Percentiles rank a stretch among this genome's conserved stretches.
phyloP scores from a whole-genome alignment of 2,888 invertebrate genomes.

The Maniola hyperantus region DNA sequence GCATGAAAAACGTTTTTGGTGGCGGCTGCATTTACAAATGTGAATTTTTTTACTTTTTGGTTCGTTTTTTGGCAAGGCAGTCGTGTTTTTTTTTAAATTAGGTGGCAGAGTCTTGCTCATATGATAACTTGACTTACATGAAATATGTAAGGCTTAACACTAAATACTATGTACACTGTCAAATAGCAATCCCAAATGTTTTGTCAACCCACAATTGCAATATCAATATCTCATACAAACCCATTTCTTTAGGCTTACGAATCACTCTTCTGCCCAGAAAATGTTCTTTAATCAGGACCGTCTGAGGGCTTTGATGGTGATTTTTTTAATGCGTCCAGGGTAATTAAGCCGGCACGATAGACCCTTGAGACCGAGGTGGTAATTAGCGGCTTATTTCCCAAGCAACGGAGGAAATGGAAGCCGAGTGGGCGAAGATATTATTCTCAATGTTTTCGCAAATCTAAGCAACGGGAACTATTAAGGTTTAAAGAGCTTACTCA shows the following conservation, averaged over 20 bases:
- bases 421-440: conserved; percentile 14
- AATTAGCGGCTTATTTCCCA: conserved; percentile 26
- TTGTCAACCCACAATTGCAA: neutral
- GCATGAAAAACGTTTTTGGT: too few relatives aligned
- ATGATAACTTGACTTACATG: too few relatives aligned
- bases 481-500: conserved; percentile 2
- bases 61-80: too few relatives aligned
- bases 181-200: too few relatives aligned
- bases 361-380: conserved; percentile 25
- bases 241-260: neutral
- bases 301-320: conserved; percentile 21
- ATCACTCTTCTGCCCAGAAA: conserved; percentile 6
- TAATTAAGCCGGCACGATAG: conserved; percentile 26
- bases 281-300: conserved; percentile 16
- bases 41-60: too few relatives aligned
- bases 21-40: too few relatives aligned
- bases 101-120: too few relatives aligned
- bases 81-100: too few relatives aligned
- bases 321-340: conserved; percentile 24
- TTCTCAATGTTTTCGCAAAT: conserved; percentile 12
- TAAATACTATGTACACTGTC: too few relatives aligned
- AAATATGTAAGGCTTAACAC: too few relatives aligned
- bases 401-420: conserved; percentile 20
- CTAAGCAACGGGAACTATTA: neutral
- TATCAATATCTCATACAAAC: neutral